These are phyloP conservation scores for Myotis lucifugus DNA, from an alignment of 2,113 vertebrate genomes.

Conservation along the genomic window DNA sequence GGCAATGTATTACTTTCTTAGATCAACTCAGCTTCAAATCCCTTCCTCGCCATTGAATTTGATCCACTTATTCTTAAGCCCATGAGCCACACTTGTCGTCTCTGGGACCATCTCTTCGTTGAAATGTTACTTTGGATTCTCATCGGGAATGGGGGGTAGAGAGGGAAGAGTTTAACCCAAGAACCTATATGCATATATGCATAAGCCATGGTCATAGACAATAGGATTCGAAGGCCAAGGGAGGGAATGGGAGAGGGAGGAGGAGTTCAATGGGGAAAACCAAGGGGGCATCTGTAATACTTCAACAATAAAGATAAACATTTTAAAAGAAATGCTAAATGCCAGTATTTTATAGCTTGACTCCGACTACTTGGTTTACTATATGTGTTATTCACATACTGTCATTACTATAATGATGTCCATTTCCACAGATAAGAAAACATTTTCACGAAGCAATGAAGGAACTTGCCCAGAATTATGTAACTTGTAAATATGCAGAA, in stretches of 20 bases:
- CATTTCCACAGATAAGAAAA: background rate
- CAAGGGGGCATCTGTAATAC: too few species aligned
- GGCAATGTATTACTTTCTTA: background rate
- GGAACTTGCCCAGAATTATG: background rate
- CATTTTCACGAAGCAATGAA: background rate
- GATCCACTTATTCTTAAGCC: accelerated
- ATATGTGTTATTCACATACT: background rate
- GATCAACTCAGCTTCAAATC: background rate
- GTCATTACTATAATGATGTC: background rate
- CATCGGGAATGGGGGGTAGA: too few species aligned
- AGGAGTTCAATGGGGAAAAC: too few species aligned
- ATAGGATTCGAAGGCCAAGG: too few species aligned
- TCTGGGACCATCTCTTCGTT: accelerated
- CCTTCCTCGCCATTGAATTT: background rate
- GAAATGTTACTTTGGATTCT: background rate
- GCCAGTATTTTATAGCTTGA: background rate
- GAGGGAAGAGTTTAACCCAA: too few species aligned
- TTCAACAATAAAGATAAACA: too few species aligned
- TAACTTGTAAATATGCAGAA: background rate
- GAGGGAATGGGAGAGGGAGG: too few species aligned
- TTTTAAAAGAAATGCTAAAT: background rate
- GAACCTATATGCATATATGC: too few species aligned
- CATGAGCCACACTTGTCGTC: accelerated
- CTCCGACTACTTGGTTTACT: background rate
- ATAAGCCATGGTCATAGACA: too few species aligned